Percentiles rank a stretch among this genome's conserved stretches.
Conservation (phyloP, 2,888 invertebrate species). For the Adelognathus sp. region DNA sequence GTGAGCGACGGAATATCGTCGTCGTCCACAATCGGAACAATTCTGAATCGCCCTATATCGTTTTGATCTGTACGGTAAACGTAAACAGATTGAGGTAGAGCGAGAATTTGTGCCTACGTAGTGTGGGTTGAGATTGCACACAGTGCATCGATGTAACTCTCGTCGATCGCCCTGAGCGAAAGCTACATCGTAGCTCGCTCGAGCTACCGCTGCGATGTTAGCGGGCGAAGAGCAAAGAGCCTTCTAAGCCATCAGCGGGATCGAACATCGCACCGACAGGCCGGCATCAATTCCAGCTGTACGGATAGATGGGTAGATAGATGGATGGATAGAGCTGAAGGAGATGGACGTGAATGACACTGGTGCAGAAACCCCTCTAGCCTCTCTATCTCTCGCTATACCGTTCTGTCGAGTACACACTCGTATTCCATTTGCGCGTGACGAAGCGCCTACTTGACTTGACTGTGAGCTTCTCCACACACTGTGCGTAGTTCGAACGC, state of each 20-base stretch:
- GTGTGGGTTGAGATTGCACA: background rate
- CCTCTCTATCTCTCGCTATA: constrained; percentile 50
- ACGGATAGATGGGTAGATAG: constrained; percentile 9
- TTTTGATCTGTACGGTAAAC: no score
- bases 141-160: background rate
- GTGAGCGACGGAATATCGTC: no score
- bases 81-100: background rate
- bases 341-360: constrained; percentile 55
- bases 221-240: constrained; percentile 45
- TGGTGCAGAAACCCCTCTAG: constrained; percentile 48
- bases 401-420: constrained; percentile 56
- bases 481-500: constrained; percentile 40
- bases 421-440: constrained; percentile 63
- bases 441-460: constrained; percentile 49
- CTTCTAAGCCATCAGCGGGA: constrained; percentile 41
- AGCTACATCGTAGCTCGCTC: constrained; percentile 16
- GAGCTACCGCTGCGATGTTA: constrained; percentile 24
- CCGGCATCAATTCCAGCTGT: constrained; percentile 32
- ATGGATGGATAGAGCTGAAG: constrained; percentile 23
- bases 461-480: constrained; percentile 17
- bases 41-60: no score
- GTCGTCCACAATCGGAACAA: no score
- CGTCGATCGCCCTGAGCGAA: background rate
- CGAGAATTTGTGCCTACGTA: background rate
- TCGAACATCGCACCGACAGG: constrained; percentile 48